Conservation (phyloP, 2,113 vertebrate species). For the Saccopteryx bilineata region DNA sequence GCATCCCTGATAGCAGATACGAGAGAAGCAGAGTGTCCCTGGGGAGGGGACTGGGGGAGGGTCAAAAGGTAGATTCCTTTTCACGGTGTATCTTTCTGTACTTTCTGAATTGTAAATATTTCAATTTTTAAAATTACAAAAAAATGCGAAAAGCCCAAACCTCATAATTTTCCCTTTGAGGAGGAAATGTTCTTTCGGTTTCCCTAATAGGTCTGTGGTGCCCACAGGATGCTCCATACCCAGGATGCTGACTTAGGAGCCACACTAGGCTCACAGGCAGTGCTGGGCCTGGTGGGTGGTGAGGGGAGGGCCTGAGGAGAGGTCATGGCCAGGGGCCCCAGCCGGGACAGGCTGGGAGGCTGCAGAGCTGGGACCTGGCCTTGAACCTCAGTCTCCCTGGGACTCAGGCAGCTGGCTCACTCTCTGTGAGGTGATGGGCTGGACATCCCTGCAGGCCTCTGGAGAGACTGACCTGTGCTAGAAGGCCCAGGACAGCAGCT, state of each 20-base stretch:
- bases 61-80: background rate
- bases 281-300: background rate
- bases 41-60: background rate
- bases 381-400: background rate
- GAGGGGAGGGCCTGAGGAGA: background rate
- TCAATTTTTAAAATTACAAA: background rate
- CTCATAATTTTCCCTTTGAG: background rate
- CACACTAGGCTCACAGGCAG: background rate
- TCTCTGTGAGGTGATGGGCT: too few species aligned
- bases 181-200: background rate
- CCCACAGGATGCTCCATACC: fast-evolving
- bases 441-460: background rate
- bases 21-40: background rate
- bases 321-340: background rate
- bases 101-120: background rate
- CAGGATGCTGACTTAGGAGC: background rate
- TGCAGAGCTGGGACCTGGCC: background rate
- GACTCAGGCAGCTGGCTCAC: background rate
- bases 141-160: background rate
- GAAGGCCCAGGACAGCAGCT: background rate
- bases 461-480: fast-evolving
- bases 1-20: background rate
- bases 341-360: background rate
- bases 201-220: background rate
- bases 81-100: too few species aligned